Evolutionary conservation across 2,888 invertebrate genomes (phyloP), one percentile per base, ranked within the genome.

Genomic region (Serrognathus titanus): DNA sequence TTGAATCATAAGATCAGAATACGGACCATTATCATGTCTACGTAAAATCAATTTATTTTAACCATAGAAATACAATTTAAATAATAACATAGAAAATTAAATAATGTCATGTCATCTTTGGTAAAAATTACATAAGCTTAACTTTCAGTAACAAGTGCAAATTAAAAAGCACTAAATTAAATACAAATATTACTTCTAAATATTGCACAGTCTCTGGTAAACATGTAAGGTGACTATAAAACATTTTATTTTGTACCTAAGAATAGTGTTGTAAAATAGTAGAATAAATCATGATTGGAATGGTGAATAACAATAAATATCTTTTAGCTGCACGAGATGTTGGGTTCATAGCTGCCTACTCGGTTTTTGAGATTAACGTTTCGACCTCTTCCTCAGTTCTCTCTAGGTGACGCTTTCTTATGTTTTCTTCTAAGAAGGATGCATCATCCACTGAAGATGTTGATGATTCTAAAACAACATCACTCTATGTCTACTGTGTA

Each of bases 61-160:
- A 31, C 6, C 24, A 3, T 43, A 43, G 16, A 7, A 43, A 43
- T 7, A 41, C 20, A 39, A 39, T 10, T 16, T 43, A 43, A 43
- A 43, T 43, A 43, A 16, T 20, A 16, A 43, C 10, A 39, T 31
- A 31, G 6, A 39, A 16, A 16, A 9, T 13, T 43, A 43, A 43
- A 13, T 43, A 43, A 43, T 13, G n/a, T 43, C 10, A 43, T 50
- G 54, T 53, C 53, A 53, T 53, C 58, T 58, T 58, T 58, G 58
- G 58, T 49, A 53, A 20, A 35, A 11, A 31, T 31, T 31, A 7
- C 24, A 31, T 31, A 41, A 39, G 40, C 9, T 10, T 51, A n/a
- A 10, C 31, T 43, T 10, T 13, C 35, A 45, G 40, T 6, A 35
- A 36, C 11, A 49, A 43, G 13, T 38, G 12, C 12, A 12, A 38